These are phyloP conservation scores for Phyto melanocephala DNA, from an alignment of 2,888 invertebrate genomes.

Conservation along the genomic window DNA sequence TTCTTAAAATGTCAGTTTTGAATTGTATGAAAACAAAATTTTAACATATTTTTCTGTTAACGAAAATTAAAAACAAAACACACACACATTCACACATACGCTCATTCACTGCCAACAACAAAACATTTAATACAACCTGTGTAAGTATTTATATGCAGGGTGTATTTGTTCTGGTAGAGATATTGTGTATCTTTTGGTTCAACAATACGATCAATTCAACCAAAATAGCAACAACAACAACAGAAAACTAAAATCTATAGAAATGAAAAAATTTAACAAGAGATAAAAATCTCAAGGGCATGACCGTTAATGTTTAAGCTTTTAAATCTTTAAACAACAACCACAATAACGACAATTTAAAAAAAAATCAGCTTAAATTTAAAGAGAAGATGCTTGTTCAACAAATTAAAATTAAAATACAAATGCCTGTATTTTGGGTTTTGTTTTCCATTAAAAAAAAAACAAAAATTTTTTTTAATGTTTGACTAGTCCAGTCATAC, in stretches of 20 bases:
- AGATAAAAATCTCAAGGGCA: constrained; percentile 62
- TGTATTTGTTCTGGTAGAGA: neutral
- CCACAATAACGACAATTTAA: neutral
- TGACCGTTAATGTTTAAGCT: constrained; percentile 55
- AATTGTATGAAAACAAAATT: constrained; percentile 36
- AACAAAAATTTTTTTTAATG: constrained; percentile 12
- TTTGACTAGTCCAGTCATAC: neutral
- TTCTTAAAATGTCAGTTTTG: constrained; percentile 56
- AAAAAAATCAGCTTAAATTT: constrained; percentile 15
- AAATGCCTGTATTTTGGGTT: neutral
- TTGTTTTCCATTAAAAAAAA: constrained; percentile 18
- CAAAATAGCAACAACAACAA: constrained; percentile 7
- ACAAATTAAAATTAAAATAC: constrained; percentile 23
- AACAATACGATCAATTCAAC: constrained; percentile 43
- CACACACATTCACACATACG: neutral
- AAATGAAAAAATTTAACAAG: constrained; percentile 22
- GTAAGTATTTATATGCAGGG: neutral
- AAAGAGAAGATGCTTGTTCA: neutral
- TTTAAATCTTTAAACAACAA: constrained; percentile 37
- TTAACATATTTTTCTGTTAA: constrained; percentile 47
- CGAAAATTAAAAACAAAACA: constrained; percentile 27
- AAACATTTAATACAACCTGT: constrained; percentile 18
- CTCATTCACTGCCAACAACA: neutral
- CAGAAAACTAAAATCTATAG: neutral
- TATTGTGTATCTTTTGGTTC: neutral